Evolutionary conservation across 2,113 vertebrate genomes (phyloP), one percentile per base, ranked within the genome.

Genomic region (Phoxinus phoxinus): DNA sequence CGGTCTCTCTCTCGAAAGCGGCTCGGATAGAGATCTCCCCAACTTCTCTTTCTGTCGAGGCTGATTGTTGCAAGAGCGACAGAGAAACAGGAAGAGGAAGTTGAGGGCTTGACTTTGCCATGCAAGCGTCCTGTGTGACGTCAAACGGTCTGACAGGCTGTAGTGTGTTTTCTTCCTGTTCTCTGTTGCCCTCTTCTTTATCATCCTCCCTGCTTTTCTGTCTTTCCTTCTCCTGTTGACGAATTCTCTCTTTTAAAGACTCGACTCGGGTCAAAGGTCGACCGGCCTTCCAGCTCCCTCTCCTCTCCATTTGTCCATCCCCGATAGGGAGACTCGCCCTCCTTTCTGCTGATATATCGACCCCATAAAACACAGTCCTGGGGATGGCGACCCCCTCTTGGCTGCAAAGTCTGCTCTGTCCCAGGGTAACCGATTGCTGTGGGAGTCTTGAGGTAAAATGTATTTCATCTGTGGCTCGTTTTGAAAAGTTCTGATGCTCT

Each of bases 81-180:
- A 89, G 86, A 91, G 93, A 91, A 93, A 79, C 83, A 87, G 83
- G 85, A 83, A 91, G 92, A 95, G 95, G 95, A 95, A 95, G 93
- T 63, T 92, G 92, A 88, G 91, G 90, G 92, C 88, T 89, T 88
- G 89, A 91, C 93, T 91, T 93, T 84, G 91, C 88, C 89, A 90
- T 19, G 32, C 72, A 19, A 35, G 90, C 92, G 94, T 95, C 95
- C 94, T 89, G 90, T 30, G 37, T 93, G 93, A 94, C 92, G 92
- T 94, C 89, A 90, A 88, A 81, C 0, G 51, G 46, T 32, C 73
- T 88, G 86, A 87, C 61, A 87, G 92, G 85, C 89, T 91, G 89
- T 3, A n/a, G 46, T 72, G 78, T 83, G 90, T 90, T 81, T 46
- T 91, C 67, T 91, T 91, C 91, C 94, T 94, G 92, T 85, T 88